A percentile compares a stretch with the other conserved stretches of the same genome.
phyloP scores from a whole-genome alignment of 2,888 invertebrate species.

The Lasioglossum oenotherae region DNA sequence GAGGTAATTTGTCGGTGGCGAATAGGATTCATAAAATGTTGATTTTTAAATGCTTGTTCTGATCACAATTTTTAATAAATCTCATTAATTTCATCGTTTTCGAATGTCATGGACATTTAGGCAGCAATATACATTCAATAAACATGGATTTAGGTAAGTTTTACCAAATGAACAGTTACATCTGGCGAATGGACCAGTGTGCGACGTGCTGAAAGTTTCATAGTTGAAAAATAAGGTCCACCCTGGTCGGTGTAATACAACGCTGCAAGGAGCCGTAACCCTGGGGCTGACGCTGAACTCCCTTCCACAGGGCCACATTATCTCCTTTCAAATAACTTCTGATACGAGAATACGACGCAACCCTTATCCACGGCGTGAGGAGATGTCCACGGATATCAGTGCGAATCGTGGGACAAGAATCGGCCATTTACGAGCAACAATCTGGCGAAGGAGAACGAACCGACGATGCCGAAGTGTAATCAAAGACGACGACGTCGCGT shows the following conservation, averaged over 20 bases:
- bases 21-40: too few species aligned
- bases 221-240: too few species aligned
- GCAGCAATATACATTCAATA: too few species aligned
- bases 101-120: too few species aligned
- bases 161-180: too few species aligned
- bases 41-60: too few species aligned
- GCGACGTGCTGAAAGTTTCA: too few species aligned
- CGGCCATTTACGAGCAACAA: slow-evolving; percentile 26
- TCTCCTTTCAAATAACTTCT: slow-evolving; percentile 54
- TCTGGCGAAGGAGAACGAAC: neutral
- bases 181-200: too few species aligned
- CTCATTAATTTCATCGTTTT: too few species aligned
- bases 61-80: too few species aligned
- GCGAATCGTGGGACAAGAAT: slow-evolving; percentile 37
- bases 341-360: slow-evolving; percentile 36
- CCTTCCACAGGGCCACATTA: slow-evolving; percentile 22
- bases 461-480: slow-evolving; percentile 46
- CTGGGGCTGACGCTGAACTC: slow-evolving; percentile 9
- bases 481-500: slow-evolving; percentile 26
- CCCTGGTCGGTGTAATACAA: neutral
- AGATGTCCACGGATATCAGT: slow-evolving; percentile 16
- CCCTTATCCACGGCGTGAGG: slow-evolving; percentile 41
- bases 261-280: slow-evolving; percentile 17
- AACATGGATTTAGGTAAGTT: too few species aligned
- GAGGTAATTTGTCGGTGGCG: too few species aligned